Conservation (phyloP, 92 coral and sea anemone species). For the Scolanthus callimorphus region DNA sequence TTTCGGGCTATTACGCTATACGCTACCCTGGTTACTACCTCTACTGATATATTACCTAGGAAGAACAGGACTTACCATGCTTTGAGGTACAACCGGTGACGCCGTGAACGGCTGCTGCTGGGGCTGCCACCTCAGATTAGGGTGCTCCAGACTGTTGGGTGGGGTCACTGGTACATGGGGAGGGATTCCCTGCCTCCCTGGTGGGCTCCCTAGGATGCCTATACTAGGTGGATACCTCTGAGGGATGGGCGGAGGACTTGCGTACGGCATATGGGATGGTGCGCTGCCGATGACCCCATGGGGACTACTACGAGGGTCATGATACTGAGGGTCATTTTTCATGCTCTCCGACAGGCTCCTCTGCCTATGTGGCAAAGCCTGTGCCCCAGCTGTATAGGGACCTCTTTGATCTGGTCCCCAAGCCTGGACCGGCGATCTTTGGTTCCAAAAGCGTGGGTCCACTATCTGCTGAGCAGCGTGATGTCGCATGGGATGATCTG, state of each 20-base stretch:
- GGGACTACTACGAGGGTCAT: background rate
- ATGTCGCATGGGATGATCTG: background rate
- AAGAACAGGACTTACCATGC: too few species aligned
- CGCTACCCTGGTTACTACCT: too few species aligned
- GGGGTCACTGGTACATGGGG: too few species aligned
- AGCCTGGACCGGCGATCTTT: background rate
- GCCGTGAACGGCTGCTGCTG: too few species aligned
- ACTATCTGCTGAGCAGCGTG: background rate
- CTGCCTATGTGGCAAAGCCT: conserved; percentile 6
- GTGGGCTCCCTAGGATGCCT: background rate
- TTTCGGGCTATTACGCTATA: too few species aligned
- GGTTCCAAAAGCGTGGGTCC: background rate
- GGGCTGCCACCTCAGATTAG: too few species aligned
- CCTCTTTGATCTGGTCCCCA: background rate
- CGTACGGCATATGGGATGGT: conserved; percentile 7
- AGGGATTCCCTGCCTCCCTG: background rate
- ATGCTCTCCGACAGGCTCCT: conserved; percentile 30
- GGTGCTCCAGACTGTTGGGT: too few species aligned
- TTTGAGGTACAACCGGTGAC: too few species aligned
- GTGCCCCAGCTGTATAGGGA: background rate
- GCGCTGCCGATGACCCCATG: background rate
- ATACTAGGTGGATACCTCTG: conserved; percentile 1
- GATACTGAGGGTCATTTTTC: background rate
- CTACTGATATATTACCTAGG: too few species aligned
- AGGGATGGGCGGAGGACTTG: conserved; percentile 17